These are phyloP conservation scores for Hippocampus barbouri DNA, from an alignment of 2,113 vertebrate genomes.

Conservation along the genomic window DNA sequence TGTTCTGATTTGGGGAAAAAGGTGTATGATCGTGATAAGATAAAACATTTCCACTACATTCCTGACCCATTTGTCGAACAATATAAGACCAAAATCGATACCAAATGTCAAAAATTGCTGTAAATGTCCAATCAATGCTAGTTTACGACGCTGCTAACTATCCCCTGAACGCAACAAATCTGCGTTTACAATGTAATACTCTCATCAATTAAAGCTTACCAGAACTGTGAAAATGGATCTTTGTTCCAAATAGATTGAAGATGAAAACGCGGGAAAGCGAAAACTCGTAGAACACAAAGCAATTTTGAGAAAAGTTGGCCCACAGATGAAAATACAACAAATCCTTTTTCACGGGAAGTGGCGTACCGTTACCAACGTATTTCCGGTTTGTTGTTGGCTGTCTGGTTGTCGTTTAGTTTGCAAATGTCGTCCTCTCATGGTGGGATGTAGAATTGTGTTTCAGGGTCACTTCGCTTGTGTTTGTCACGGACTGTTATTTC, in stretches of 20 bases:
- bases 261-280: background rate
- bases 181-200: background rate
- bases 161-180: background rate
- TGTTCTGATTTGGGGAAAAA: background rate
- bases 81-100: background rate
- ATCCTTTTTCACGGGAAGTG: slow-evolving; percentile 24
- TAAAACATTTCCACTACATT: background rate
- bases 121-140: background rate
- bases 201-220: background rate
- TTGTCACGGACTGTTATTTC: too few relatives aligned
- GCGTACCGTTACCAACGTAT: background rate
- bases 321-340: background rate
- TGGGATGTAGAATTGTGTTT: background rate
- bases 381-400: background rate
- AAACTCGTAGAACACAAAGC: background rate
- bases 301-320: background rate
- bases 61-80: background rate
- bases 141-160: background rate
- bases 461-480: too few relatives aligned
- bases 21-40: too few relatives aligned
- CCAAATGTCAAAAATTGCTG: background rate
- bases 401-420: background rate
- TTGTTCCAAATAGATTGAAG: background rate
- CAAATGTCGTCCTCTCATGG: slow-evolving; percentile 35
- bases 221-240: background rate